These are phyloP conservation scores for Lasioglossum villosulum DNA, from an alignment of 2,888 invertebrate species.

Conservation along the genomic window DNA sequence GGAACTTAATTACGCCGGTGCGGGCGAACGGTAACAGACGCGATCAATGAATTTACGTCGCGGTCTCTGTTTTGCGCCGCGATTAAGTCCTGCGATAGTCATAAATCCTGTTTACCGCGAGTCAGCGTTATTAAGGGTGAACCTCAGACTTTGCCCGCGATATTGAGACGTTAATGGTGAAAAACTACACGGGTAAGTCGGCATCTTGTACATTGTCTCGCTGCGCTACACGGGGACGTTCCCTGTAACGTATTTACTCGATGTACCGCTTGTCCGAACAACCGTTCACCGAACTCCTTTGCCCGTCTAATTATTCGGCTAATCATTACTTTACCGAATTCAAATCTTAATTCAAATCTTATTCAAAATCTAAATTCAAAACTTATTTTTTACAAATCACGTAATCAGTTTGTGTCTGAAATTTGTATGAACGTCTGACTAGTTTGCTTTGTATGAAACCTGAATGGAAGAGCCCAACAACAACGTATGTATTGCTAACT, in stretches of 20 bases:
- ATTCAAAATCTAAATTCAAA: too few relatives aligned
- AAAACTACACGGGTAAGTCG: background rate
- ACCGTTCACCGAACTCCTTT: background rate
- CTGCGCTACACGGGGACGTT: background rate
- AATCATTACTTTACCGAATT: too few relatives aligned
- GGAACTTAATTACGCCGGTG: conserved; percentile 50
- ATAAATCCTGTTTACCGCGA: conserved; percentile 39
- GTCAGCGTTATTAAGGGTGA: conserved; percentile 15
- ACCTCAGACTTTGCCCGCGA: background rate
- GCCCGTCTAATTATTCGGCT: background rate
- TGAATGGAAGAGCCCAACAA: too few relatives aligned
- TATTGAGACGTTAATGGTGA: conserved; percentile 16
- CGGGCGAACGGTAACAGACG: conserved; percentile 29
- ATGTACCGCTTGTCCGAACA: background rate
- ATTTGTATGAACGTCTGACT: background rate
- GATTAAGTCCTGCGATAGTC: conserved; percentile 37
- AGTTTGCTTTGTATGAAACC: too few relatives aligned
- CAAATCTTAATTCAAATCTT: too few relatives aligned
- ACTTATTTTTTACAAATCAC: too few relatives aligned
- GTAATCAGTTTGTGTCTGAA: background rate
- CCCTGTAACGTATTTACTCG: background rate
- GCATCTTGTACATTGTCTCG: background rate
- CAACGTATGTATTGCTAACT: too few relatives aligned
- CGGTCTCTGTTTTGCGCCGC: conserved; percentile 26
- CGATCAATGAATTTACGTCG: conserved; percentile 48